A percentile compares a stretch with the other conserved stretches of the same genome.
phyloP scores from a whole-genome alignment of 2,888 invertebrate species.

The Cheilosia urbana region DNA sequence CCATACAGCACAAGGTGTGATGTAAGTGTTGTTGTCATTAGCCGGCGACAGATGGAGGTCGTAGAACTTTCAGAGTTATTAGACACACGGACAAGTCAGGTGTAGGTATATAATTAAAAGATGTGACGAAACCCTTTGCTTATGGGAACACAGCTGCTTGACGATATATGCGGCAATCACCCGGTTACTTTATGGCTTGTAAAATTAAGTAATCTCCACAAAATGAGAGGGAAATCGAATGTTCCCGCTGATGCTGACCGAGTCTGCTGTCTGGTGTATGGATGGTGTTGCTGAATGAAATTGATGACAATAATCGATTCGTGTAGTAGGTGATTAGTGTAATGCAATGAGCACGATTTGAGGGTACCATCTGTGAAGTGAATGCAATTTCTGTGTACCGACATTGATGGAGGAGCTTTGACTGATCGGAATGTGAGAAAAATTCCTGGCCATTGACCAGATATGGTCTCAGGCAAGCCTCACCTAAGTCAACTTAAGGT shows the following conservation, averaged over 20 bases:
- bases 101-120: conserved; percentile 33
- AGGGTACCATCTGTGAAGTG: background rate
- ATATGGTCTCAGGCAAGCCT: too few species aligned
- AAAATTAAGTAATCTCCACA: conserved; percentile 26
- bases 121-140: conserved; percentile 53
- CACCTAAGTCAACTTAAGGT: too few species aligned
- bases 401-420: conserved; percentile 1
- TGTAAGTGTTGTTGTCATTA: conserved; percentile 60
- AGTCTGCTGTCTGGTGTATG: background rate
- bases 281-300: conserved; percentile 2
- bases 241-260: background rate
- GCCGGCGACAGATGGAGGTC: conserved; percentile 28
- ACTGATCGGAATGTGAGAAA: too few species aligned
- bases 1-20: background rate
- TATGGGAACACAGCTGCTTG: conserved; percentile 13
- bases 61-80: conserved; percentile 60
- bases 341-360: conserved; percentile 23
- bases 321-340: conserved; percentile 42
- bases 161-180: conserved; percentile 8
- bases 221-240: conserved; percentile 19
- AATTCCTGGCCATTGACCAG: too few species aligned
- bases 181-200: conserved; percentile 39
- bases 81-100: conserved; percentile 57
- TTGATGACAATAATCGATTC: conserved; percentile 46
- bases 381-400: background rate